These are phyloP conservation scores for Anoplolepis gracilipes DNA, from an alignment of 1,140 invertebrate species.

Conservation along the genomic window DNA sequence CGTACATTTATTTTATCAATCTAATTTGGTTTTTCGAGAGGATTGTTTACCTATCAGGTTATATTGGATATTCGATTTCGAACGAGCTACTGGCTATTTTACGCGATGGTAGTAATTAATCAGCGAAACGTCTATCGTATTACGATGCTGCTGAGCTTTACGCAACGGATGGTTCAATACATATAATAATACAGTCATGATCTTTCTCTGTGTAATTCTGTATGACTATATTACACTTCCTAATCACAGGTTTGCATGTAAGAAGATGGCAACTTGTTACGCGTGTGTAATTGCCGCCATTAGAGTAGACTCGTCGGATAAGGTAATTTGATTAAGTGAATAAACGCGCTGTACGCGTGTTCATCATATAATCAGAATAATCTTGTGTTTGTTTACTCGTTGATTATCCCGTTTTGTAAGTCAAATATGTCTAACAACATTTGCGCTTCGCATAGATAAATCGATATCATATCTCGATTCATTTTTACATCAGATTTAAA, in stretches of 20 bases:
- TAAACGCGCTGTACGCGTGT: background rate
- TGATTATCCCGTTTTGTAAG: background rate
- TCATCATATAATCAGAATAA: constrained; percentile 6
- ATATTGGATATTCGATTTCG: background rate
- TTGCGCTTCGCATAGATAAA: constrained; percentile 5
- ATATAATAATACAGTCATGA: constrained; percentile 8
- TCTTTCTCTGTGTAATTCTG: constrained; percentile 6
- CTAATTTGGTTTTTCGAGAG: constrained; percentile 34
- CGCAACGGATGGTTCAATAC: constrained; percentile 5
- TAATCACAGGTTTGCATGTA: constrained; percentile 15
- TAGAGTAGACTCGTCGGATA: background rate
- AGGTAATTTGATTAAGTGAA: constrained; percentile 32
- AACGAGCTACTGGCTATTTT: background rate
- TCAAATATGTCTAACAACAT: constrained; percentile 29
- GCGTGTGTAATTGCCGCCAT: constrained; percentile 20
- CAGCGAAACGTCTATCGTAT: background rate
- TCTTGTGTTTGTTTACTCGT: background rate
- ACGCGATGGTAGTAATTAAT: constrained; percentile 13
- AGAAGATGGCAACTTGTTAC: constrained; percentile 21
- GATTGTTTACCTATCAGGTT: constrained; percentile 2
- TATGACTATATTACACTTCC: background rate
- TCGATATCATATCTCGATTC: background rate
- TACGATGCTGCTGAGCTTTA: constrained; percentile 5
- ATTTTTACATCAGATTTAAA: constrained; percentile 7
- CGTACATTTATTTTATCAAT: constrained; percentile 41